phyloP scores from a whole-genome alignment of 2,113 vertebrate species.

The Oncorhynchus tshawytscha region DNA sequence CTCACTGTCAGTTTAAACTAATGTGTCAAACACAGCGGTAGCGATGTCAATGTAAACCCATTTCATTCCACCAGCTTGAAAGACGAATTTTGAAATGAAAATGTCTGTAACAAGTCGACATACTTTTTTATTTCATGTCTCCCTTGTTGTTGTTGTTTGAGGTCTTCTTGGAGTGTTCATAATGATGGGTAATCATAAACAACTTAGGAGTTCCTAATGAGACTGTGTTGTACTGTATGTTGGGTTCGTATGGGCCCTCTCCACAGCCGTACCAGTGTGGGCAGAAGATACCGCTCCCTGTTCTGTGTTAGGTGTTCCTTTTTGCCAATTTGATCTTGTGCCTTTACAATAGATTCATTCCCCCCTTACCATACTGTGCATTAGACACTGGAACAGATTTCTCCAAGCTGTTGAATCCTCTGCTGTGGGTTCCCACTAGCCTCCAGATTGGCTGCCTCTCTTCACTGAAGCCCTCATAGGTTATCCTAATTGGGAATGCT shows the following conservation, averaged over 20 bases:
- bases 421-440: constrained; percentile 45
- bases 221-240: constrained; percentile 47
- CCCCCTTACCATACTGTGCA: constrained; percentile 39
- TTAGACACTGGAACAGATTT: constrained; percentile 71
- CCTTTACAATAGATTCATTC: constrained; percentile 29
- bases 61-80: constrained; percentile 61
- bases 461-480: constrained; percentile 58
- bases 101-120: constrained; percentile 45
- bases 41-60: constrained; percentile 65
- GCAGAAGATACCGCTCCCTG: constrained; percentile 57
- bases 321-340: constrained; percentile 53
- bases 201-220: constrained; percentile 55
- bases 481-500: constrained; percentile 50
- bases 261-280: constrained; percentile 49
- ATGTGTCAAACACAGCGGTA: constrained; percentile 64
- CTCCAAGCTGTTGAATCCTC: constrained; percentile 72
- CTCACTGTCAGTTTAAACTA: constrained; percentile 73
- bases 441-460: constrained; percentile 61
- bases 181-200: constrained; percentile 63
- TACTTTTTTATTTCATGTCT: constrained; percentile 13
- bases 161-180: constrained; percentile 45
- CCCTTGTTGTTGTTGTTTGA: constrained; percentile 32
- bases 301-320: constrained; percentile 43
- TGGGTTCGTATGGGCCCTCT: constrained; percentile 49
- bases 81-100: constrained; percentile 63